phyloP scores from a whole-genome alignment of 2,797 vertebrate species.

The Carcharodon carcharias region DNA sequence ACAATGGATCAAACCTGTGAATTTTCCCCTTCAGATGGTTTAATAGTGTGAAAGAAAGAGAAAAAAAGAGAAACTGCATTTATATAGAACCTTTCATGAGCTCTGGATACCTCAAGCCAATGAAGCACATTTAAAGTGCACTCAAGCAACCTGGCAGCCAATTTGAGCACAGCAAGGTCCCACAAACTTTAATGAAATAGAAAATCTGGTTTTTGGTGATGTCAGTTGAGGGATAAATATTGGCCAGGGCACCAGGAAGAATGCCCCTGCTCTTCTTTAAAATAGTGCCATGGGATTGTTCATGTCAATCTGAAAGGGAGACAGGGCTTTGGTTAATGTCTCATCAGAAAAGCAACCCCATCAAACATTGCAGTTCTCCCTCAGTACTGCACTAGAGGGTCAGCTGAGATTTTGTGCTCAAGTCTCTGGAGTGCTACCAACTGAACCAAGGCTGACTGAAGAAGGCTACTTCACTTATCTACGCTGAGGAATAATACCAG shows the following conservation, averaged over 20 bases:
- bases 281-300: not conserved
- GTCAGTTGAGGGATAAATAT: not conserved
- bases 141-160: not conserved
- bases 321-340: too few species aligned
- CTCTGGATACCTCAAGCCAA: not conserved
- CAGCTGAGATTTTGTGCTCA: not conserved
- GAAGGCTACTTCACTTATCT: not conserved
- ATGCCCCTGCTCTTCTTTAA: not conserved
- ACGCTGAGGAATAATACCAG: not conserved
- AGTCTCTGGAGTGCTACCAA: not conserved
- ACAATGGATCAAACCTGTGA: not conserved
- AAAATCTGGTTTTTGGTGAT: not conserved
- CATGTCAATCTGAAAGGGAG: not conserved
- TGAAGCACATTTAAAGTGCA: not conserved
- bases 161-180: not conserved
- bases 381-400: not conserved
- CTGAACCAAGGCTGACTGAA: not conserved
- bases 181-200: not conserved
- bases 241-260: not conserved
- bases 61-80: not conserved
- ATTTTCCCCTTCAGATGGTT: not conserved
- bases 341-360: not conserved
- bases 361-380: not conserved
- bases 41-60: not conserved
- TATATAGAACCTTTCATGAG: not conserved